Evolutionary conservation across 2,797 vertebrate genomes (phyloP).

Genomic region (Myotis planiceps): DNA sequence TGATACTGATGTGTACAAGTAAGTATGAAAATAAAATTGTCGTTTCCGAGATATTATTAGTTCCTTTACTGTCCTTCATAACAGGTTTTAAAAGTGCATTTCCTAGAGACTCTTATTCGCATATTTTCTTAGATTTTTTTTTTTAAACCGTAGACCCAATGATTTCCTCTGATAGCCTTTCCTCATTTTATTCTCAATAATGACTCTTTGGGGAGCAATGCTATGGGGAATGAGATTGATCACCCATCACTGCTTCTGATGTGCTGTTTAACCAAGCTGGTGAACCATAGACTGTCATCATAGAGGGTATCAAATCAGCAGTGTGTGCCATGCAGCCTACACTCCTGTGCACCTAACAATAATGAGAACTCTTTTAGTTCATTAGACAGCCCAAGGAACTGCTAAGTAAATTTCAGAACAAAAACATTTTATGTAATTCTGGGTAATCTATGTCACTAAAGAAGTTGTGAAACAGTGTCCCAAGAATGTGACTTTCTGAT

Average conservation of each 20-base stretch:
- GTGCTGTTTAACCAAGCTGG: constrained; percentile 87
- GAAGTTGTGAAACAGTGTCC: constrained; percentile 20
- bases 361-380: constrained; percentile 80
- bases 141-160: constrained; percentile 68
- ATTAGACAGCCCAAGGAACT: constrained; percentile 80
- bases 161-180: constrained; percentile 79
- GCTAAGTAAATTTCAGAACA: constrained; percentile 66
- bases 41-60: neutral
- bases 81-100: constrained; percentile 46
- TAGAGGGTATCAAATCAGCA: constrained; percentile 85
- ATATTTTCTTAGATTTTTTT: constrained; percentile 62
- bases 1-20: neutral
- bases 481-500: neutral
- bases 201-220: constrained; percentile 85
- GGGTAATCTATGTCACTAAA: constrained; percentile 8
- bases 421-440: constrained; percentile 48
- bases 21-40: constrained; percentile 19
- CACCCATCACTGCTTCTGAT: constrained; percentile 86
- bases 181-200: constrained; percentile 84
- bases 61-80: neutral
- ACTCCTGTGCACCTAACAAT: constrained; percentile 79
- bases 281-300: constrained; percentile 87
- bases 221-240: constrained; percentile 87
- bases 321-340: constrained; percentile 77
- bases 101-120: neutral